Evolutionary conservation across 2,113 vertebrate species (phyloP).

Genomic region (Eretmochelys imbricata): DNA sequence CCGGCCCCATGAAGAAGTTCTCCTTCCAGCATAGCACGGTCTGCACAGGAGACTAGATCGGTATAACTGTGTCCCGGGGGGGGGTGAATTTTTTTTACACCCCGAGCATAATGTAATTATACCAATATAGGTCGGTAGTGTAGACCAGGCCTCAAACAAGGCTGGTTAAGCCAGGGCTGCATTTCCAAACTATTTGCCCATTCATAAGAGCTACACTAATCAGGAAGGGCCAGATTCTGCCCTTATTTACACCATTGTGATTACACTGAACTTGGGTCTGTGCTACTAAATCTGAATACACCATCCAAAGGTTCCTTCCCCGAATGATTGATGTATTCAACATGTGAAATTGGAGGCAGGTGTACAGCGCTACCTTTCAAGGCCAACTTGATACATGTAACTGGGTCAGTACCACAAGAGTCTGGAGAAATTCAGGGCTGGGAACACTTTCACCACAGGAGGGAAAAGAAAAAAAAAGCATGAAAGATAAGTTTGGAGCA

Average conservation of each 20-base stretch:
- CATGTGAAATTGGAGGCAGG: neutral
- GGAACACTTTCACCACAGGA: neutral
- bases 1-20: no score
- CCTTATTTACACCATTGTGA: neutral
- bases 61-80: no score
- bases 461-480: rapidly evolving
- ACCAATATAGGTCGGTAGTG: neutral
- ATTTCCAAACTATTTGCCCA: neutral
- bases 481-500: conserved; percentile 5
- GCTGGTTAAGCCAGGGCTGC: neutral
- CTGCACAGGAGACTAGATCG: no score
- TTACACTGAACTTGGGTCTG: neutral
- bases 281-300: neutral
- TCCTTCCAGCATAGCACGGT: no score
- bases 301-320: no score
- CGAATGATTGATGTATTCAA: neutral
- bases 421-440: neutral
- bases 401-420: neutral
- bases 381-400: neutral
- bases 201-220: neutral
- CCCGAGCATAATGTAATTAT: neutral
- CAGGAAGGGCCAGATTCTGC: neutral
- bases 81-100: neutral
- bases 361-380: neutral
- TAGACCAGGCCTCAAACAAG: neutral